Evolutionary conservation across 1,140 invertebrate genomes (phyloP), one percentile per base, ranked within the genome.

Genomic region (Sarcophaga peregrina): DNA sequence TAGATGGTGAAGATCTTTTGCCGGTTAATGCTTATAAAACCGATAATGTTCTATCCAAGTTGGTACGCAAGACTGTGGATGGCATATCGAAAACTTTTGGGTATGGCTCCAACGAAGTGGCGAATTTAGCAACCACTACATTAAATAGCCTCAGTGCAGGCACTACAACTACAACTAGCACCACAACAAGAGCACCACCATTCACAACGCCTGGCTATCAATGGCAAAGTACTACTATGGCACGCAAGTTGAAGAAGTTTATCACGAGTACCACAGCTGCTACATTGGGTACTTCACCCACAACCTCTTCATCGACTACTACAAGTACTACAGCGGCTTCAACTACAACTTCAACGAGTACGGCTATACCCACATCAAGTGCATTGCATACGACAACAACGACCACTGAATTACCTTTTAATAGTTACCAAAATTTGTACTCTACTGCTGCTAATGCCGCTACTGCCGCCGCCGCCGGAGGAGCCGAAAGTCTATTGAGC

Each of bases 231-330:
- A 90, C 89, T 89, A 90, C 89, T 87, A 89, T 90, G 89, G 88
- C 87, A 85, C 88, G 88, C 86, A 90, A 90, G 88, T 85, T 90
- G 87, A 90, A 90, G 89, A 90, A 90, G 88, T 90, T 90, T 89
- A 90, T 90, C 87, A 87, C 86, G 81, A 88, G 91, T 52, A 92
- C 91, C 84, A 92, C 91, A 85, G 92, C 91, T 80, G 92, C 90
- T 10, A 92, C 92, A 47, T 92, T 91, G 81, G 87, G 89, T 4
- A 91, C 92, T 6, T 91, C 92, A 0, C 89, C 91, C 25, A 87
- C 84, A 82, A 89, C 91, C 89, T 86, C 91, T 88, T 85, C 88
- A 91, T 47, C 90, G 90, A 83, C 90, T 91, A 84, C 83, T 81
- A 83, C 82, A 68, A 83, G 83, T 81, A 83, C 83, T 25, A 82